Percentiles rank a stretch among this genome's conserved stretches.
Evolutionary conservation across 1,140 invertebrate species (phyloP).

Genomic region (Brachionus calyciflorus): DNA sequence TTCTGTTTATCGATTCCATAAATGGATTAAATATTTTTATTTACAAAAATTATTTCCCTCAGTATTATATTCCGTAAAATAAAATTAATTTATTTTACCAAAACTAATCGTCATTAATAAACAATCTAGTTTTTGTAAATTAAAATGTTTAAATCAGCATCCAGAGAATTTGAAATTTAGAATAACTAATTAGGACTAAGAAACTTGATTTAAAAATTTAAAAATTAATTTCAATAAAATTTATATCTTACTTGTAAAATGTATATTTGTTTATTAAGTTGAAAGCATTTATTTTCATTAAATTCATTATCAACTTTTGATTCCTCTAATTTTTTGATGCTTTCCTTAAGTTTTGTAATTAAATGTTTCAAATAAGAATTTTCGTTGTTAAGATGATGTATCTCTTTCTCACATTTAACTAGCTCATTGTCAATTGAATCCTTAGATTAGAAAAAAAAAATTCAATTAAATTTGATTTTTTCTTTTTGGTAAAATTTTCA

Average conservation of each 20-base stretch:
- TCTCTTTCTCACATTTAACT: conserved; percentile 9
- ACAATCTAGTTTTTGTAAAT: too few relatives aligned
- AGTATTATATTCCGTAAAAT: too few relatives aligned
- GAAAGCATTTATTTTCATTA: conserved; percentile 17
- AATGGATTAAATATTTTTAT: too few relatives aligned
- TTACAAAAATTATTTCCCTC: too few relatives aligned
- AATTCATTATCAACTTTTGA: neutral
- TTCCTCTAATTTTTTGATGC: conserved; percentile 11
- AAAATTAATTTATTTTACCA: too few relatives aligned
- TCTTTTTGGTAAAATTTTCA: neutral
- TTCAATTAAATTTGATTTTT: neutral
- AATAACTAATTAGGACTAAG: too few relatives aligned
- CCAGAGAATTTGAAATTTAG: too few relatives aligned
- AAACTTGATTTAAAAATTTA: too few relatives aligned
- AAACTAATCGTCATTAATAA: too few relatives aligned
- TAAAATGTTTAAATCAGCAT: too few relatives aligned
- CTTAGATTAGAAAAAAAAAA: neutral
- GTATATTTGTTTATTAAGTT: conserved; percentile 34
- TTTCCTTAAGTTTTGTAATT: neutral
- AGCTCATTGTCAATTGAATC: neutral
- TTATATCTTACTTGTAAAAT: neutral
- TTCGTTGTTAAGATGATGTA: neutral
- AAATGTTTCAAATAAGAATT: conserved; percentile 28
- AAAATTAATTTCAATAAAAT: neutral
- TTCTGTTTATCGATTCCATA: too few relatives aligned